Evolutionary conservation across 2,888 invertebrate genomes (phyloP).

Genomic region (Achlya flavicornis): DNA sequence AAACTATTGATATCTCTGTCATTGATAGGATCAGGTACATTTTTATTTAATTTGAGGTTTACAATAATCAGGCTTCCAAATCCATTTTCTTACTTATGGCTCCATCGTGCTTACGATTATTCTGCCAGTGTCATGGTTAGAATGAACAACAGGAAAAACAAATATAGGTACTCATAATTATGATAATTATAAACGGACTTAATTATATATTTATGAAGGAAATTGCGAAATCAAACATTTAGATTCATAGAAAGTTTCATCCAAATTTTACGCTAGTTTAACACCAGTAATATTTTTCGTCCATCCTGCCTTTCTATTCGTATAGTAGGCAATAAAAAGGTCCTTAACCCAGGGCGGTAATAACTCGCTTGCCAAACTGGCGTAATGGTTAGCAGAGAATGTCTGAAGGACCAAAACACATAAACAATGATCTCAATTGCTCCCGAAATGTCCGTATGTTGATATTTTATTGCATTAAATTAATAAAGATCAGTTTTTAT

Average conservation of each 20-base stretch:
- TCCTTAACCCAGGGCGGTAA: constrained; percentile 10
- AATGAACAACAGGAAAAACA: too few species aligned
- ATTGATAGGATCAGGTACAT: too few species aligned
- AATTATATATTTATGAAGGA: too few species aligned
- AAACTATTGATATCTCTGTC: too few species aligned
- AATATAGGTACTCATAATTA: too few species aligned
- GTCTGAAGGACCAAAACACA: constrained; percentile 10
- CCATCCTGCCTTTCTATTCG: constrained; percentile 6
- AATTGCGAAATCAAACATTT: not conserved
- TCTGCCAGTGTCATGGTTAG: too few species aligned
- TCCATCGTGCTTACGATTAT: too few species aligned
- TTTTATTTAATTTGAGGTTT: too few species aligned
- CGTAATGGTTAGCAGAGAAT: constrained; percentile 6
- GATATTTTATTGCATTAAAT: constrained; percentile 1
- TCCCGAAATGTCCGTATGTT: not conserved
- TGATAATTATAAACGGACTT: too few species aligned
- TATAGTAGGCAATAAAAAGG: constrained; percentile 9
- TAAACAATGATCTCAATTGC: constrained; percentile 10
- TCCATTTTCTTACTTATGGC: too few species aligned
- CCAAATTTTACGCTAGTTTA: not conserved
- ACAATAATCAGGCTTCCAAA: too few species aligned
- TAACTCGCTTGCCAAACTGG: not conserved
- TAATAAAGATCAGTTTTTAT: not conserved
- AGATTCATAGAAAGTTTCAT: not conserved
- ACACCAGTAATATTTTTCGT: constrained; percentile 6